These are phyloP conservation scores for Hyles lineata DNA, from an alignment of 2,888 invertebrate genomes.

Conservation along the genomic window DNA sequence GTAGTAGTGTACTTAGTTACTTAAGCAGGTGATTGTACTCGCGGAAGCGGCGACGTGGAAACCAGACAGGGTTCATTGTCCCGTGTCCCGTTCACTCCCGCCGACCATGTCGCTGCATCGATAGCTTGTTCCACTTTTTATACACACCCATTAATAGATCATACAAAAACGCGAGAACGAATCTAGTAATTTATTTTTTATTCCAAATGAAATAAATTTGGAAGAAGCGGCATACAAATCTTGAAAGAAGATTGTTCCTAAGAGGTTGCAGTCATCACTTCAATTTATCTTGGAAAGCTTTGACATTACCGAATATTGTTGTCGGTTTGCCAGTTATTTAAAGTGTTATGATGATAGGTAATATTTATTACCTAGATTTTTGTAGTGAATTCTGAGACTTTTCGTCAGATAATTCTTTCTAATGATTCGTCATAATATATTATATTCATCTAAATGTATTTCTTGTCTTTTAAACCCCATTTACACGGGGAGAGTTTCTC, in stretches of 20 bases:
- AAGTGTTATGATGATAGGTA: too few relatives aligned
- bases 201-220: not conserved
- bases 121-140: constrained; percentile 17
- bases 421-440: too few relatives aligned
- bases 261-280: not conserved
- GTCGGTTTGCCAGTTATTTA: too few relatives aligned
- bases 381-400: too few relatives aligned
- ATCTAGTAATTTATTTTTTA: constrained; percentile 4
- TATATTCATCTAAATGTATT: too few relatives aligned
- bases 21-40: constrained; percentile 5
- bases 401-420: too few relatives aligned
- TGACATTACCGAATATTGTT: too few relatives aligned
- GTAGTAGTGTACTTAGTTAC: not conserved
- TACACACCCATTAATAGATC: constrained; percentile 4
- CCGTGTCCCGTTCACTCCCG: constrained; percentile 57
- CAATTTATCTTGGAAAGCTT: too few relatives aligned
- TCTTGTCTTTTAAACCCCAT: too few relatives aligned
- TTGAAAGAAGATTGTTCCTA: not conserved
- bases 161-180: not conserved
- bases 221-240: not conserved
- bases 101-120: constrained; percentile 38
- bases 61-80: constrained; percentile 54
- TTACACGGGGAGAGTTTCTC: too few relatives aligned
- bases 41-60: constrained; percentile 53
- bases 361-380: too few relatives aligned